Evolutionary conservation across 1,140 invertebrate species (phyloP).

Genomic region (Bombus confusus): DNA sequence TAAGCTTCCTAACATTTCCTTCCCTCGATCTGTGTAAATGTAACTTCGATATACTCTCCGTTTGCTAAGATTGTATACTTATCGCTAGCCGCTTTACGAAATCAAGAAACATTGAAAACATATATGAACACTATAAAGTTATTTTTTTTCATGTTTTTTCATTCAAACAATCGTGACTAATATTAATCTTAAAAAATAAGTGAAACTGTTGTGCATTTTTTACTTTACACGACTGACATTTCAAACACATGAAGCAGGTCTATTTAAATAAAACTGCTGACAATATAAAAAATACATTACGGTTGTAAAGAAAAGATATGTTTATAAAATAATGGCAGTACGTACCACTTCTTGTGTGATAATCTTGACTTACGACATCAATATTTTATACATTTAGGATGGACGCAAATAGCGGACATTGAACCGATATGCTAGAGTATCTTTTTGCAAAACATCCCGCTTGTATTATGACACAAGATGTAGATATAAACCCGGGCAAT

Average conservation of each 20-base stretch:
- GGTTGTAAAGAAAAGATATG: constrained; percentile 37
- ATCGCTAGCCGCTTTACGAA: not conserved
- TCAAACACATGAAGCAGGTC: not conserved
- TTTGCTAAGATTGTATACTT: not conserved
- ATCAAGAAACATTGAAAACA: not conserved
- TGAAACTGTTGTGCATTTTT: constrained; percentile 8
- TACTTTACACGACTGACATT: not conserved
- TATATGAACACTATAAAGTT: constrained; percentile 9
- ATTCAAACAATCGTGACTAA: constrained; percentile 11
- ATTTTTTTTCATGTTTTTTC: not conserved
- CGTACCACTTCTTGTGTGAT: constrained; percentile 13
- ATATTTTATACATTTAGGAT: constrained; percentile 25
- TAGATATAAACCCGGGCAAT: not conserved
- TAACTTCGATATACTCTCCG: not conserved
- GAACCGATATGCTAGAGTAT: constrained; percentile 4
- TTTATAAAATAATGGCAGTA: constrained; percentile 56
- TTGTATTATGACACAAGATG: not conserved
- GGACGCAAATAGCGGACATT: constrained; percentile 1
- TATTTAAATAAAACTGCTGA: constrained; percentile 14
- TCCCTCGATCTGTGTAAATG: not conserved
- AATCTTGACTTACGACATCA: constrained; percentile 35
- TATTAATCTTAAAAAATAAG: constrained; percentile 12
- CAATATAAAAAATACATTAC: constrained; percentile 30
- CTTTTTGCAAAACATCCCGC: not conserved
- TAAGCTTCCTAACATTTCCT: constrained; percentile 6